phyloP scores from a whole-genome alignment of 2,888 invertebrate genomes.

The Polylopha cassiicola region DNA sequence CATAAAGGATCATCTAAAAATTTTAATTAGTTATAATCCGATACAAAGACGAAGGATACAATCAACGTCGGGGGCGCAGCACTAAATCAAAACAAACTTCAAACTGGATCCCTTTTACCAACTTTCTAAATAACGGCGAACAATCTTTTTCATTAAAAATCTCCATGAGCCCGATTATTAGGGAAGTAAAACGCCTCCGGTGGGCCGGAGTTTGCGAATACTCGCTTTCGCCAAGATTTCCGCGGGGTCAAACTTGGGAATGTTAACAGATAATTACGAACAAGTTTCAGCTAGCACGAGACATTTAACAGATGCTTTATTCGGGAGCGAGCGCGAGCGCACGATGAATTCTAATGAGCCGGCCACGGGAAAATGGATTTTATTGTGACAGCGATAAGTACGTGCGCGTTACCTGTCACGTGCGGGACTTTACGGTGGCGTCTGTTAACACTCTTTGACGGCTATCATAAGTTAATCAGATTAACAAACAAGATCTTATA shows the following conservation, averaged over 20 bases:
- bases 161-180: constrained; percentile 73
- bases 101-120: constrained; percentile 68
- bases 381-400: constrained; percentile 42
- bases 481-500: constrained; percentile 62
- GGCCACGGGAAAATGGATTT: constrained; percentile 44
- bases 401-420: constrained; percentile 38
- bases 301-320: constrained; percentile 78
- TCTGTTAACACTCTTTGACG: constrained; percentile 74
- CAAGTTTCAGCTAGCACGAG: constrained; percentile 74
- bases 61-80: constrained; percentile 56
- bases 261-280: constrained; percentile 77
- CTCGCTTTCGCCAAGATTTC: constrained; percentile 63
- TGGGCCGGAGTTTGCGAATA: constrained; percentile 54
- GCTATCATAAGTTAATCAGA: constrained; percentile 75
- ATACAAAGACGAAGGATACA: constrained; percentile 67
- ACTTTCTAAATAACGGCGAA: constrained; percentile 74
- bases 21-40: constrained; percentile 63
- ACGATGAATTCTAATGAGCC: constrained; percentile 74
- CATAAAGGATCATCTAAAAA: constrained; percentile 31
- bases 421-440: constrained; percentile 51
- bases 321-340: constrained; percentile 71
- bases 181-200: constrained; percentile 72
- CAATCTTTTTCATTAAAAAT: constrained; percentile 77
- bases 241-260: constrained; percentile 75
- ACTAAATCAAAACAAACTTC: constrained; percentile 75